phyloP scores from a whole-genome alignment of 2,888 invertebrate genomes.

The Argyresthia albistria region DNA sequence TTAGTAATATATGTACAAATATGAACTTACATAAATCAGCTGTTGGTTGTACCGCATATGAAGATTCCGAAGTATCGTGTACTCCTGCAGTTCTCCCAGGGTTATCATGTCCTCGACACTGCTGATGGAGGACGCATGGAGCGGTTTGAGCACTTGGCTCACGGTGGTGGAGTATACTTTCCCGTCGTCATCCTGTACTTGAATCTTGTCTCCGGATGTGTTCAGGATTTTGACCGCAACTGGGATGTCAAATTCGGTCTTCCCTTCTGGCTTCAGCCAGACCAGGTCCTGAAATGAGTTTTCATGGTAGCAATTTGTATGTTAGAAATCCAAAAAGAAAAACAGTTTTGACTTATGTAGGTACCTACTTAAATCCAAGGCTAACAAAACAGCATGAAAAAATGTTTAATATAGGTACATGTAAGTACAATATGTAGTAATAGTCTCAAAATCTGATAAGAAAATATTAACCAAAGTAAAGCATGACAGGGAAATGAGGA shows the following conservation, averaged over 20 bases:
- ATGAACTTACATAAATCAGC: slow-evolving; percentile 92
- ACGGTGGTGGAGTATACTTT: slow-evolving; percentile 76
- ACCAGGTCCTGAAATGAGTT: slow-evolving; percentile 77
- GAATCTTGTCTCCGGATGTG: slow-evolving; percentile 81
- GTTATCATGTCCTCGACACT: slow-evolving; percentile 97
- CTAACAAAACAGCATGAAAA: too few species aligned
- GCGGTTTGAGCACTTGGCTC: slow-evolving; percentile 77
- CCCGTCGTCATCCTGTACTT: slow-evolving; percentile 88
- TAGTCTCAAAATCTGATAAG: too few species aligned
- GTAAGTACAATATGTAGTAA: too few species aligned
- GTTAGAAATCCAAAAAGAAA: neutral
- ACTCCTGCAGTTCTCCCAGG: slow-evolving; percentile 94
- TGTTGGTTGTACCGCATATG: slow-evolving; percentile 90
- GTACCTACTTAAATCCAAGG: too few species aligned
- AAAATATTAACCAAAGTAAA: too few species aligned
- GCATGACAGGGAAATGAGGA: too few species aligned
- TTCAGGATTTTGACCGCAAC: slow-evolving; percentile 87
- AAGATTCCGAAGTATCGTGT: slow-evolving; percentile 92
- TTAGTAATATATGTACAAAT: neutral
- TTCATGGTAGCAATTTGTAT: neutral
- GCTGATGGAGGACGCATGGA: slow-evolving; percentile 84
- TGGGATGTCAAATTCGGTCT: slow-evolving; percentile 86
- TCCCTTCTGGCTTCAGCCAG: slow-evolving; percentile 85
- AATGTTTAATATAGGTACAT: too few species aligned
- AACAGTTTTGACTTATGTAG: too few species aligned